Conservation (phyloP, 2,888 invertebrate species). For the Seladonia tumulorum region DNA sequence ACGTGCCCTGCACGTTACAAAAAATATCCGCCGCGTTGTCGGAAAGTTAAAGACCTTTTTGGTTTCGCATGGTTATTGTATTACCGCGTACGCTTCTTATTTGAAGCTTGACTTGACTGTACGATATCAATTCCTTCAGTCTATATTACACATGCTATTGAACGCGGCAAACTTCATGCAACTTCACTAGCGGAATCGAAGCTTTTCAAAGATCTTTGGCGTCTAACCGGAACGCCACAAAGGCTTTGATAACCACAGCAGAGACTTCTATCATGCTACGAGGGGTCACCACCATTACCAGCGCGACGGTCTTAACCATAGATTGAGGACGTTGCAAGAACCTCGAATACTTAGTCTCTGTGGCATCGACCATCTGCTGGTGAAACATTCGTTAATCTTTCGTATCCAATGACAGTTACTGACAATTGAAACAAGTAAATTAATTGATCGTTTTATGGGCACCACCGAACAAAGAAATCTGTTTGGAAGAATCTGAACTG, state of each 20-base stretch:
- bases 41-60: not conserved
- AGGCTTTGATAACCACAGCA: not conserved
- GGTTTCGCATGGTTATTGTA: not conserved
- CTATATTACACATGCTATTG: not conserved
- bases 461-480: too few species aligned
- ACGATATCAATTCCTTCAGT: not conserved
- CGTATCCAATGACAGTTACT: not conserved
- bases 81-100: too few species aligned
- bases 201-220: conserved; percentile 6
- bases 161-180: not conserved
- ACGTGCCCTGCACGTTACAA: too few species aligned
- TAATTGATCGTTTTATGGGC: not conserved
- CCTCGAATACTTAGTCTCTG: not conserved
- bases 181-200: not conserved
- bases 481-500: too few species aligned
- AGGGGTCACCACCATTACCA: not conserved
- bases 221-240: conserved; percentile 2
- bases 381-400: not conserved
- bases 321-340: not conserved
- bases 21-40: too few species aligned
- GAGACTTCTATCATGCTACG: conserved; percentile 4
- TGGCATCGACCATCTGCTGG: not conserved
- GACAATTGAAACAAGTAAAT: not conserved
- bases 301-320: not conserved
- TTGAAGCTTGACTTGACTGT: not conserved